Evolutionary conservation across 2,113 vertebrate species (phyloP), one percentile per base, ranked within the genome.

Genomic region (Dicerorhinus sumatrensis): DNA sequence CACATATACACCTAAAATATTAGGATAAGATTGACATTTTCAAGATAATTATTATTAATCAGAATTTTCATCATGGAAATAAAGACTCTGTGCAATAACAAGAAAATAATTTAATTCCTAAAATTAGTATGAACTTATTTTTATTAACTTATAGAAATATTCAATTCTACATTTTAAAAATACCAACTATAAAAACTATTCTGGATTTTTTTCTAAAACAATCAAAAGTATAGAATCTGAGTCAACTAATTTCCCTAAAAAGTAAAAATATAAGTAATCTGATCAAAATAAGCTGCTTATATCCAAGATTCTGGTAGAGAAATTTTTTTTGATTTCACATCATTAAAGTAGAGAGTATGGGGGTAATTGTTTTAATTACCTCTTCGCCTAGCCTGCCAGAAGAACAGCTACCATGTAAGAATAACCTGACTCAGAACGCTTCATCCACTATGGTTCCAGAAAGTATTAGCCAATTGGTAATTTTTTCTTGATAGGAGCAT

Each of bases 371-470:
- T 86, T 73, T 76, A 82, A 58, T 67, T 8, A 20, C 1, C 17
- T 65, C 79, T 89, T 94, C 31, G 36, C 27, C 60, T 76, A 69
- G 27, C 48, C 46, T 88, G 25, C n/a, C n/a, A 62, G 70, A 90
- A 91, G 23, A 29, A 91, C 33, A 69, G 62, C 16, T 25, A 75
- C 7, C 11, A 73, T 56, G n/a, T 79, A 79, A 67, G 62, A 97
- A 91, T 77, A 91, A 89, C 31, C 21, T 65, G 36, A 93, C 65
- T 80, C 14, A 21, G 67, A 94, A 96, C 94, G 88, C 23, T 58
- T 89, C 42, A 91, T 46, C 21, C 6, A 42, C 27, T 69, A 23
- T 91, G 42, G 13, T 58, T 84, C 70, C 33, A 42, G 6, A 93
- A 91, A 56, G 5, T 67, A 93, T 13, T 67, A 48, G 27, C 42